These are phyloP conservation scores for Platyscapa corneri DNA, from an alignment of 1,140 invertebrate species.

Conservation along the genomic window DNA sequence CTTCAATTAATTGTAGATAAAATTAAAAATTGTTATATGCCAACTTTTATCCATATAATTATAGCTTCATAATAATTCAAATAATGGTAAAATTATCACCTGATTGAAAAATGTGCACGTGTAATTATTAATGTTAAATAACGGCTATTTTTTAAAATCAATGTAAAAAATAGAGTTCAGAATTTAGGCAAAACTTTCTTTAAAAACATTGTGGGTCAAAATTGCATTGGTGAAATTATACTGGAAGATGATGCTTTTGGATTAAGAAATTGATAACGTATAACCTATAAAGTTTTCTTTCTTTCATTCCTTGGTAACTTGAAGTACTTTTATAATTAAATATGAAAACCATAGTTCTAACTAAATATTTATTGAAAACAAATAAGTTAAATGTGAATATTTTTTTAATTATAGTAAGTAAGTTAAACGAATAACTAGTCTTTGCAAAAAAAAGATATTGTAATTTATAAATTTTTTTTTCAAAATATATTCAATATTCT, in stretches of 20 bases:
- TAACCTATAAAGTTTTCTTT: slow-evolving; percentile 33
- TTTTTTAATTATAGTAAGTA: no score
- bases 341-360: background rate
- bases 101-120: slow-evolving; percentile 40
- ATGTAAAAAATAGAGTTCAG: background rate
- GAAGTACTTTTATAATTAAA: background rate
- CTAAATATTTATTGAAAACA: background rate
- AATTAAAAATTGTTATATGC: no score
- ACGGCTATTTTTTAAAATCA: background rate
- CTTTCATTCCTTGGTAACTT: background rate
- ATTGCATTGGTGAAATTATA: background rate
- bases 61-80: no score
- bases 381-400: no score
- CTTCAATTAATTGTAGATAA: no score
- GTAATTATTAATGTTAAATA: no score
- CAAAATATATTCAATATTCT: no score
- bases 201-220: background rate
- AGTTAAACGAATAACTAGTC: no score
- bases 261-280: slow-evolving; percentile 25
- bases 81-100: slow-evolving; percentile 57
- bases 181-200: no score
- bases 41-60: no score
- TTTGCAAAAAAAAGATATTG: no score
- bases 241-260: background rate
- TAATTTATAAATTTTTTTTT: no score